Base-by-base conservation (phyloP, 1,140 invertebrate species). In the Acromyrmex echinatior region DNA sequence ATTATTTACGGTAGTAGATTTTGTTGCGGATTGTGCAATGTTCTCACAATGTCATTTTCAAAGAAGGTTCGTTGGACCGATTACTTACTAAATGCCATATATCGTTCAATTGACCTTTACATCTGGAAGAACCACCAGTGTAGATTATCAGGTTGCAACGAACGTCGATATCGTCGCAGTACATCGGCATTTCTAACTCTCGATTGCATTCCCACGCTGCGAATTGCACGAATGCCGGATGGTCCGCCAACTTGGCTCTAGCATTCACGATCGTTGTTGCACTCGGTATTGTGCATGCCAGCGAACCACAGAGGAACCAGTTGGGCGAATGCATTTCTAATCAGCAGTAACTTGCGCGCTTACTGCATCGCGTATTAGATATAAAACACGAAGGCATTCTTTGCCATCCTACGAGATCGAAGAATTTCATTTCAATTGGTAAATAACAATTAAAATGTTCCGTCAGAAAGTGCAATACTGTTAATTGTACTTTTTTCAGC, bases 161-260 rank as follows among this genome's bases (percentile, higher is more conserved):
- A 51, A 39, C 70, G 53, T 49, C 71, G 56, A 82, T 89, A 89
- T 84, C 86, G 73, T 77, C 86, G 51, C 56, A 25, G 14, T 53
- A 21, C 68, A 87, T 85, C 88, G 39, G 16, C 39, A 70, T 60
- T 68, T 79, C 58, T 45, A 73, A 87, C 56, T 76, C 62, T 71
- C 77, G 68, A 63, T 81, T 85, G 79, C 86, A 89, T 89, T 89
- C 86, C 74, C 88, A 89, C 86, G 88, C 65, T 66, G 80, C 58
- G 79, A 78, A 84, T 82, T 66, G 82, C 58, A 45, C 49, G 63
- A 70, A 51, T 77, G 58, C 86, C 63, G 70, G 53, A 77, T 82
- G 76, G 77, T 28, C 31, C 84, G 60, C 71, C 58, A 28, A 45
- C 85, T 76, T 35, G 51, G 49, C 49, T 86, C 35, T 35, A 7